These are phyloP conservation scores for Patella depressa DNA, from an alignment of 2,888 invertebrate species.

Conservation along the genomic window DNA sequence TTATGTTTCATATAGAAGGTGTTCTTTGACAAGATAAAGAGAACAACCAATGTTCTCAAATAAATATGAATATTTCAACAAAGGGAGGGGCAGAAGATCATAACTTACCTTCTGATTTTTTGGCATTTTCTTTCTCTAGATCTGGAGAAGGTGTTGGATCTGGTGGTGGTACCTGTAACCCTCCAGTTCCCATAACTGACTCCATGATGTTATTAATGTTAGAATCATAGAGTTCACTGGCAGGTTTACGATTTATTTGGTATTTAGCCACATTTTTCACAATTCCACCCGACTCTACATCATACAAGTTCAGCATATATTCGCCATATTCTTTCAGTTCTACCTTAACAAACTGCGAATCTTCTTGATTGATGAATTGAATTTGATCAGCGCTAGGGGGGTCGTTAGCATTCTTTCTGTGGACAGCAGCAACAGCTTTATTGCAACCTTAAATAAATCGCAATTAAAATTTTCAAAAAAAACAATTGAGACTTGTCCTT, in stretches of 20 bases:
- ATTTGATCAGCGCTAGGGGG: slow-evolving; percentile 49
- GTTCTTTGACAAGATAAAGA: too few species aligned
- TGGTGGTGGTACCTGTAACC: slow-evolving; percentile 4
- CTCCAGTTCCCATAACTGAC: slow-evolving; percentile 38
- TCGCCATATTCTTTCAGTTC: slow-evolving; percentile 62
- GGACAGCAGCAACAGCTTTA: slow-evolving; percentile 57
- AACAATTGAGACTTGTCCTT: too few species aligned
- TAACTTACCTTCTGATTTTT: slow-evolving; percentile 36
- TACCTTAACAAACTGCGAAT: slow-evolving; percentile 51
- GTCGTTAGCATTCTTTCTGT: slow-evolving; percentile 60
- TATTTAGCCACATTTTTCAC: slow-evolving; percentile 59
- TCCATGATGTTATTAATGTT: slow-evolving; percentile 59
- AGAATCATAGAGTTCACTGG: slow-evolving; percentile 55
- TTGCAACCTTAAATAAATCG: slow-evolving; percentile 31
- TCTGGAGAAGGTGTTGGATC: slow-evolving; percentile 11
- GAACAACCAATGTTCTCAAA: too few species aligned
- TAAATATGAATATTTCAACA: too few species aligned
- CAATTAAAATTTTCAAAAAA: background rate
- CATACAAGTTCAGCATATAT: slow-evolving; percentile 61
- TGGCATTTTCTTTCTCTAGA: slow-evolving; percentile 38
- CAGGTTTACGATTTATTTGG: slow-evolving; percentile 58
- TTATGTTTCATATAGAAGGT: too few species aligned
- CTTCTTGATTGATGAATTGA: slow-evolving; percentile 51
- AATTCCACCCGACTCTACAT: slow-evolving; percentile 41
- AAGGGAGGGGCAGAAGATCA: too few species aligned